Percentiles rank a stretch among this genome's conserved stretches.
These are phyloP conservation scores for Papilio glaucus DNA, from an alignment of 1,140 invertebrate species.

Conservation along the genomic window DNA sequence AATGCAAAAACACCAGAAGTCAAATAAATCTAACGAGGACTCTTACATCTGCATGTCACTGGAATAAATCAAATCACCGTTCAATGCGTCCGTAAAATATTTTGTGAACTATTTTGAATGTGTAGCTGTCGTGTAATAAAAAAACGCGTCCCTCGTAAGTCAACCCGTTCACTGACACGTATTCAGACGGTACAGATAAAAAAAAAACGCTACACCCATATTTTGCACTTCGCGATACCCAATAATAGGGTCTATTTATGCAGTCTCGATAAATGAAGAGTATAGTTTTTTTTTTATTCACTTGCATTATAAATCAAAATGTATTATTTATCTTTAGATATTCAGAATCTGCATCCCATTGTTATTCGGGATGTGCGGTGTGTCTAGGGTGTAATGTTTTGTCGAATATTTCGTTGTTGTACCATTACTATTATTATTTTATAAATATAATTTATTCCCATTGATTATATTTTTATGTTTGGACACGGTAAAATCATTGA, in stretches of 20 bases:
- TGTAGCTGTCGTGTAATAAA: constrained; percentile 52
- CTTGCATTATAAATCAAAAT: constrained; percentile 83
- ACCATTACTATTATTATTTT: constrained; percentile 52
- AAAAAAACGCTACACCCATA: constrained; percentile 81
- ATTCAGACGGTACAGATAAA: constrained; percentile 74
- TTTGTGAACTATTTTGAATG: constrained; percentile 81
- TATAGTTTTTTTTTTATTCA: constrained; percentile 68
- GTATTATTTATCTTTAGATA: constrained; percentile 83
- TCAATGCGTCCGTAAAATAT: constrained; percentile 82
- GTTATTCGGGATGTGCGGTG: constrained; percentile 79
- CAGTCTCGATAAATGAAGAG: constrained; percentile 82
- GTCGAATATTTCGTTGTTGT: constrained; percentile 52
- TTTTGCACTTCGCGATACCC: constrained; percentile 80
- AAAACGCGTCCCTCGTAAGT: constrained; percentile 69
- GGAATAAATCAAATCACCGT: constrained; percentile 82
- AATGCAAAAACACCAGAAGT: constrained; percentile 76
- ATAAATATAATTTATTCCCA: constrained; percentile 27
- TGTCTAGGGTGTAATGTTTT: constrained; percentile 82
- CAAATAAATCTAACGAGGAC: constrained; percentile 81
- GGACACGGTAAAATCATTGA: constrained; percentile 10
- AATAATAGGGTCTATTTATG: constrained; percentile 83
- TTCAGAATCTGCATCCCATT: constrained; percentile 82
- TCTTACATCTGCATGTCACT: constrained; percentile 81
- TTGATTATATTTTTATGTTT: constrained; percentile 11
- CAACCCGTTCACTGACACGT: constrained; percentile 79